Percentiles rank a stretch among this genome's conserved stretches.
Conservation (phyloP, 2,888 invertebrate species). For the Cephus pulcher region DNA sequence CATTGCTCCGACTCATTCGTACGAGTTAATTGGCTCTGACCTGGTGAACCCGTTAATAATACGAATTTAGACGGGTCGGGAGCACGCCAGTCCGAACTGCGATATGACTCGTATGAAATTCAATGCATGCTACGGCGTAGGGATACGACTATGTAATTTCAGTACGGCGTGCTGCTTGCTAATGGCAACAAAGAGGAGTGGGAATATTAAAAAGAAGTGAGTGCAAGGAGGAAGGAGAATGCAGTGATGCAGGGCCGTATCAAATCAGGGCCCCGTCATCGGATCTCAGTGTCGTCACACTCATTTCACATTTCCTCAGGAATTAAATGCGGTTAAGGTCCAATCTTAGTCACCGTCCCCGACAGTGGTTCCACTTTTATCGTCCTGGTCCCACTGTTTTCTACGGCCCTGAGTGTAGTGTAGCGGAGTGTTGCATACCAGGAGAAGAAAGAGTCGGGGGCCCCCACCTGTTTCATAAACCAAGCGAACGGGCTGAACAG, state of each 20-base stretch:
- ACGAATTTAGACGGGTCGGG: neutral
- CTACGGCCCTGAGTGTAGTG: constrained; percentile 36
- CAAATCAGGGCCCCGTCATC: neutral
- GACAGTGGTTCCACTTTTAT: neutral
- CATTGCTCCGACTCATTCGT: constrained; percentile 30
- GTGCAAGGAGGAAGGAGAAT: neutral
- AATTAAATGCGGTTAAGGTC: neutral
- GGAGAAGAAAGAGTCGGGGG: constrained; percentile 20
- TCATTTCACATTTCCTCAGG: neutral
- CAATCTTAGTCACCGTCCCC: neutral
- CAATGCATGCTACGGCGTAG: neutral
- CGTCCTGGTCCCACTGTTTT: neutral
- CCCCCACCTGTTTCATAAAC: constrained; percentile 58
- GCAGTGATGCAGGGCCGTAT: neutral
- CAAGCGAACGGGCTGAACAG: constrained; percentile 14
- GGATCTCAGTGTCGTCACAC: neutral
- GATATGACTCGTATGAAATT: constrained; percentile 4
- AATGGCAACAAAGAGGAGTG: neutral
- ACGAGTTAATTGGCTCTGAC: constrained; percentile 35
- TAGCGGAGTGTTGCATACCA: constrained; percentile 35
- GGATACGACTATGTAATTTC: constrained; percentile 3
- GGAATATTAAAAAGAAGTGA: neutral
- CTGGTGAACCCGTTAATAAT: constrained; percentile 21
- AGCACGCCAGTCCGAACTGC: neutral
- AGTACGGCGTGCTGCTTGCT: neutral